Percentiles rank a stretch among this genome's conserved stretches.
phyloP scores from a whole-genome alignment of 92 coral and sea anemone genomes.

The Parazoanthus darwini region DNA sequence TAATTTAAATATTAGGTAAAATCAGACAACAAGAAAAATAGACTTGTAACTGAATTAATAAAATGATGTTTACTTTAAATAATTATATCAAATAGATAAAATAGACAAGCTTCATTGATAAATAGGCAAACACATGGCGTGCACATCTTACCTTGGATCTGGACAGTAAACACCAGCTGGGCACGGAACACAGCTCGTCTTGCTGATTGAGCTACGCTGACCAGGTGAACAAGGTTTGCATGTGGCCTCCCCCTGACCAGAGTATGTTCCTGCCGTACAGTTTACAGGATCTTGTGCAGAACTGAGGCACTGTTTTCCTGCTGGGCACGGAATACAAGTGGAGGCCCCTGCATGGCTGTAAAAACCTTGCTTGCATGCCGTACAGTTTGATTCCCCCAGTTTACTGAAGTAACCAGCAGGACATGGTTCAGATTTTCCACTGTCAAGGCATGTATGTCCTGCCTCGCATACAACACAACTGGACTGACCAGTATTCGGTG shows the following conservation, averaged over 20 bases:
- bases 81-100: too few relatives aligned
- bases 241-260: conserved; percentile 70
- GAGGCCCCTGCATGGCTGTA: conserved; percentile 83
- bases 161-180: conserved; percentile 89
- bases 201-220: conserved; percentile 73
- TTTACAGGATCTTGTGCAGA: conserved; percentile 82
- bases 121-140: neutral
- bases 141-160: conserved; percentile 76
- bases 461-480: conserved; percentile 88
- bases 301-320: conserved; percentile 87
- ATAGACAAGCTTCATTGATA: neutral
- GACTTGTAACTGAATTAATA: too few relatives aligned
- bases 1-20: too few relatives aligned
- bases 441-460: conserved; percentile 78
- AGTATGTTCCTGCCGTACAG: conserved; percentile 83
- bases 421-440: conserved; percentile 78
- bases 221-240: conserved; percentile 82
- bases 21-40: neutral
- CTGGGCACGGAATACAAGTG: conserved; percentile 85
- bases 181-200: conserved; percentile 77
- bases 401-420: conserved; percentile 87
- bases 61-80: too few relatives aligned
- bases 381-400: conserved; percentile 84
- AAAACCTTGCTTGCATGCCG: conserved; percentile 68
- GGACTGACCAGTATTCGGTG: conserved; percentile 73